Base-by-base conservation (phyloP, 2,888 invertebrate species). In the Capitulum mitella region DNA sequence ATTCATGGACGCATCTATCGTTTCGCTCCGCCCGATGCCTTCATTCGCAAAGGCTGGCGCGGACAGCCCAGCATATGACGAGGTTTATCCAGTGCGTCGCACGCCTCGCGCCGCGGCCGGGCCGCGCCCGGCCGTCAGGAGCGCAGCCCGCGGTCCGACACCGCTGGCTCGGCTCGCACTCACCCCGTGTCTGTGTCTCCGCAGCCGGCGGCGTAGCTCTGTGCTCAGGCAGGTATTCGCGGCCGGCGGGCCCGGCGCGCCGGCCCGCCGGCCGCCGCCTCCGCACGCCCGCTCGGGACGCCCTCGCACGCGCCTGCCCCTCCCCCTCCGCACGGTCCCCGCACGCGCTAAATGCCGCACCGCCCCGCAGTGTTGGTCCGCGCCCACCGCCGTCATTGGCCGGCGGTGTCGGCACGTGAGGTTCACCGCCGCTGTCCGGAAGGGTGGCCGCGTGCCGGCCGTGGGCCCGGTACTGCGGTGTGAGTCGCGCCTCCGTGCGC, bases 141-240 rank as follows among this genome's bases (percentile, higher is more conserved):
- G n/a, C n/a, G n/a, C n/a, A n/a, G n/a, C n/a, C n/a, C n/a, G n/a
- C n/a, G n/a, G n/a, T n/a, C n/a, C n/a, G n/a, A n/a, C n/a, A n/a
- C n/a, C n/a, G n/a, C n/a, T n/a, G n/a, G n/a, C n/a, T n/a, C n/a
- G n/a, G n/a, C n/a, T 16, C 19, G 2, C 58, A 29, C 61, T 61
- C 32, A 61, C 61, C 32, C 14, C 3, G 6, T 29, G n/a, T 16
- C 61, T 32, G 37, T 75, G 83, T 83, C 82, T 83, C 83, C 83
- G 81, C 83, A 86, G 85, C 84, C 84, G 85, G 84, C 85, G 86
- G 84, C 85, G 86, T 84, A 86, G 85, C 84, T 86, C 86, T 83
- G 84, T 86, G 83, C 84, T 86, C 84, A 86, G 86, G 86, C 86
- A 86, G 86, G 85, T 86, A 85, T 84, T 83, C 80, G 78, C 81